Evolutionary conservation across 2,113 vertebrate species (phyloP).

Genomic region (Oreocharis arfaki): DNA sequence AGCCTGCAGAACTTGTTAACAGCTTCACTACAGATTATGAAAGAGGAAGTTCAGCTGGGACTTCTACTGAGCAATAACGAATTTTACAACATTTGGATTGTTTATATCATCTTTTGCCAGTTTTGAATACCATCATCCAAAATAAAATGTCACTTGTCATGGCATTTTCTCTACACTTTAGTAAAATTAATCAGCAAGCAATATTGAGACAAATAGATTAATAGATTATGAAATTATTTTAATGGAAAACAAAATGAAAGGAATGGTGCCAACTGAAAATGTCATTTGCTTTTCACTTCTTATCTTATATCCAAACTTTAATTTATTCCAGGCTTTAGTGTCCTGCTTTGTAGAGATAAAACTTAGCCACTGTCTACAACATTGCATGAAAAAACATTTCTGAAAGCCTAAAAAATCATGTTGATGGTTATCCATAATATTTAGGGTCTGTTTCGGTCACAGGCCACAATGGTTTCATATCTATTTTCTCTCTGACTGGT

Average conservation of each 20-base stretch:
- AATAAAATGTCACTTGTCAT: not conserved
- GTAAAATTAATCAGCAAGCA: not conserved
- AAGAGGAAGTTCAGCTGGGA: not conserved
- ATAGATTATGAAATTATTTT: not conserved
- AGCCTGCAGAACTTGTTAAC: not conserved
- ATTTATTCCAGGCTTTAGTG: not conserved
- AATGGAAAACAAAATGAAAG: not conserved
- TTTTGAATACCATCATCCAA: not conserved
- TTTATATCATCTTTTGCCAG: not conserved
- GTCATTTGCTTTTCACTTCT: not conserved
- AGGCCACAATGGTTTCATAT: not conserved
- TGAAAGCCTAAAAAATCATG: not conserved
- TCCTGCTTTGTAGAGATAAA: not conserved
- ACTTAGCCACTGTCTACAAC: not conserved
- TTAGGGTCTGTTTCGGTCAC: not conserved
- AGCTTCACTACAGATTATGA: not conserved
- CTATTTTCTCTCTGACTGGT: not conserved
- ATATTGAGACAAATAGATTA: not conserved
- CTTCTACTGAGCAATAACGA: not conserved
- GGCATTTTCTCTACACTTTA: not conserved
- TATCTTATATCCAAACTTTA: not conserved
- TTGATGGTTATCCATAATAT: not conserved
- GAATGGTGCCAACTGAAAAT: not conserved
- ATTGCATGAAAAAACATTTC: not conserved
- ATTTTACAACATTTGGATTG: not conserved